Conservation (phyloP, 92 coral and sea anemone species). For the Muricea muricata region DNA sequence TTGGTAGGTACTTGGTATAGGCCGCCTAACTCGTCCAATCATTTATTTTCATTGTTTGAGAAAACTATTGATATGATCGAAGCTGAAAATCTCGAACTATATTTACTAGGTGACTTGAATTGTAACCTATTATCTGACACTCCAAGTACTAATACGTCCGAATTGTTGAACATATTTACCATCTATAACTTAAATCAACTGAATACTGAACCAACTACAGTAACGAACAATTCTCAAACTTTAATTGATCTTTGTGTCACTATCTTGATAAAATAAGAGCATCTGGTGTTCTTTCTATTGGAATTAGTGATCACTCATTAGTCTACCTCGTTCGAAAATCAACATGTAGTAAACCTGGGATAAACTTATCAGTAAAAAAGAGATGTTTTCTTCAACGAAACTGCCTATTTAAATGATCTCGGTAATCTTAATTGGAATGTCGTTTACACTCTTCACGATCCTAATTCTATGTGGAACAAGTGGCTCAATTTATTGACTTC, state of each 20-base stretch:
- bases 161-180: slow-evolving; percentile 63
- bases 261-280: slow-evolving; percentile 55
- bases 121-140: slow-evolving; percentile 40
- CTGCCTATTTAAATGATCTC: slow-evolving; percentile 39
- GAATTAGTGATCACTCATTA: slow-evolving; percentile 66
- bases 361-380: background rate
- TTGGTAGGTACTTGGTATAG: slow-evolving; percentile 74
- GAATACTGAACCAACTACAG: slow-evolving; percentile 73
- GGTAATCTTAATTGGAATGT: background rate
- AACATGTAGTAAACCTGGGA: background rate
- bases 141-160: slow-evolving; percentile 26
- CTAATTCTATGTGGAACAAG: slow-evolving; percentile 26
- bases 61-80: slow-evolving; percentile 68
- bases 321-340: slow-evolving; percentile 58
- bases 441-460: background rate
- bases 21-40: slow-evolving; percentile 64
- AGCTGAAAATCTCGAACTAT: slow-evolving; percentile 53
- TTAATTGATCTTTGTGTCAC: slow-evolving; percentile 72
- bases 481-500: background rate
- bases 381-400: too few species aligned
- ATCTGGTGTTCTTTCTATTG: slow-evolving; percentile 64
- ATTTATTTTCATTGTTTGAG: slow-evolving; percentile 52
- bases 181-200: slow-evolving; percentile 67
- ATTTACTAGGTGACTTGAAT: slow-evolving; percentile 66
- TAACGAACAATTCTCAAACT: slow-evolving; percentile 62